A percentile compares a stretch with the other conserved stretches of the same genome.
These are phyloP conservation scores for Casuarius casuarius DNA, from an alignment of 2,113 vertebrate genomes.

Conservation along the genomic window DNA sequence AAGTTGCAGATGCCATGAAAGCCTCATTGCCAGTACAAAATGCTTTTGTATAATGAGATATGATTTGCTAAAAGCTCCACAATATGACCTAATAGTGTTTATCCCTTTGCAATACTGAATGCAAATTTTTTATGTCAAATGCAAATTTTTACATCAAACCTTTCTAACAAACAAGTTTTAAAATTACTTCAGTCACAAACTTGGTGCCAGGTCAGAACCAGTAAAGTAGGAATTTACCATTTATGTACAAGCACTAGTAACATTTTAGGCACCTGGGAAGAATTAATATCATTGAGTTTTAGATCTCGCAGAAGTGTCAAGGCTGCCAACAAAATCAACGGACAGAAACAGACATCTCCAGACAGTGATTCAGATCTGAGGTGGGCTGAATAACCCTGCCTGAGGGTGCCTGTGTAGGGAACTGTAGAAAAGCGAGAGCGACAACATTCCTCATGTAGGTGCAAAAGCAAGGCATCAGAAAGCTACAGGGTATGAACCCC, in stretches of 20 bases:
- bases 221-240: no score
- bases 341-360: not conserved
- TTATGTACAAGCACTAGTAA: not conserved
- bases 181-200: not conserved
- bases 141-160: not conserved
- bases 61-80: not conserved
- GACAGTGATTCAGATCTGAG: not conserved
- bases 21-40: not conserved
- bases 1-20: not conserved
- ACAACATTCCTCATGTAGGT: not conserved
- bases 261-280: not conserved
- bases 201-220: not conserved
- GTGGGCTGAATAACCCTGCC: not conserved
- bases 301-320: not conserved
- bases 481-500: not conserved
- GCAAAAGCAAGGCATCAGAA: not conserved
- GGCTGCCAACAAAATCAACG: not conserved
- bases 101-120: not conserved
- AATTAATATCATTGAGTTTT: not conserved
- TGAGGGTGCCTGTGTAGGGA: not conserved
- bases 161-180: not conserved
- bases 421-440: not conserved
- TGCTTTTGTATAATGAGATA: not conserved
- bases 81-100: not conserved
- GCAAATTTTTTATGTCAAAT: not conserved